phyloP scores from a whole-genome alignment of 1,140 invertebrate genomes.

The Sarcophaga peregrina region DNA sequence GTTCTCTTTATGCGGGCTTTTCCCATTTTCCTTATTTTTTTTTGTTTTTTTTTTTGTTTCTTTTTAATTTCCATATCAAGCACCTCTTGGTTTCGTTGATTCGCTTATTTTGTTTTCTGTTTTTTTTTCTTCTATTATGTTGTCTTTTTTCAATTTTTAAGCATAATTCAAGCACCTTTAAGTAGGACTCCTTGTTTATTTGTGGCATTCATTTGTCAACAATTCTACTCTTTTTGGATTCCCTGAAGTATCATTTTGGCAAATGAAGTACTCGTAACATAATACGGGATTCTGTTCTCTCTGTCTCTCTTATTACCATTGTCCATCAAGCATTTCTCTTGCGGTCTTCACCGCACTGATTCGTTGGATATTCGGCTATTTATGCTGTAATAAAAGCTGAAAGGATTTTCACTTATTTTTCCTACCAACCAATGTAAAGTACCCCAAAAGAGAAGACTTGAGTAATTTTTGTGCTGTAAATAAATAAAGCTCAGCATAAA shows the following conservation, averaged over 20 bases:
- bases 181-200: not conserved
- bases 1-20: too few species aligned
- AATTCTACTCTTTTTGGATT: not conserved
- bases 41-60: too few species aligned
- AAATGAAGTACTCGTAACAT: not conserved
- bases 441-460: not conserved
- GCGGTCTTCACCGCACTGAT: too few species aligned
- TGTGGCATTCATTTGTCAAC: slow-evolving; percentile 23
- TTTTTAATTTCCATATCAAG: too few species aligned
- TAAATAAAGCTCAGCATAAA: not conserved
- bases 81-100: too few species aligned
- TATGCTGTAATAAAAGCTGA: not conserved
- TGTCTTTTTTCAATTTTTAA: not conserved
- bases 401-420: not conserved
- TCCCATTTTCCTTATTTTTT: too few species aligned
- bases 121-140: not conserved
- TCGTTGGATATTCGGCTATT: not conserved
- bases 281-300: not conserved
- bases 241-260: slow-evolving; percentile 7
- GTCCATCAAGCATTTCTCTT: too few species aligned
- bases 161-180: not conserved
- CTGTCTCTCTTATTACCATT: too few species aligned
- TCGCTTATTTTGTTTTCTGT: not conserved
- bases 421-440: too few species aligned
- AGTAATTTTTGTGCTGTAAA: slow-evolving; percentile 12